Base-by-base conservation (phyloP, 2,888 invertebrate genomes). In the Monochamus alternatus region DNA sequence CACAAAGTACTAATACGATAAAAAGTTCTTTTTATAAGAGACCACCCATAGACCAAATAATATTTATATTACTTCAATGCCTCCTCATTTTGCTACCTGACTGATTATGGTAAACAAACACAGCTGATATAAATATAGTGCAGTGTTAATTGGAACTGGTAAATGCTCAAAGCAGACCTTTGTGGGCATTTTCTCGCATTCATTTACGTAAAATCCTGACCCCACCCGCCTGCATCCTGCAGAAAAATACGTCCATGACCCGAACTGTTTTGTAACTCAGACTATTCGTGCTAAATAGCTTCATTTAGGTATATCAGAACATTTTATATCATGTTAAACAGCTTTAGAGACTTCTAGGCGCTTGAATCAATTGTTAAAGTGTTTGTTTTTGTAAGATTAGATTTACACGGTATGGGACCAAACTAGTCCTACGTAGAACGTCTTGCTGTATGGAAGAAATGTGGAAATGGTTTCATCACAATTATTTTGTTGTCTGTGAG, bases 331-430 rank as follows among this genome's bases (percentile, higher is more conserved):
- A 47, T 60, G 60, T 62, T 69, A 71, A 63, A 71, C 51, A 63
- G 71, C 71, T 73, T 60, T 73, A 63, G 66, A 59, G 22, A 67
- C 44, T 59, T 47, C 30, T 66, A 70, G 66, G 52, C 31, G 69
- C 68, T 75, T 72, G 72, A 51, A 55, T 12, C 63, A 72, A 67
- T 75, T 74, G 60, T 71, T 75, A 65, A 66, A 63, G 31, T 68
- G 44, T 75, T 69, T 70, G 38, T 67, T 65, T 51, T 69, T 70
- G 63, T 75, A 73, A 64, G 10, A 51, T 51, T 51, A 74, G 55
- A 59, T 71, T 74, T 78, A 80, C 77, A 81, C 70, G 76, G 80
- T 75, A 80, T 77, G 83, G 83, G 83, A 83, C 83, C 83, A 83
- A 81, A 73, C 74, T 83, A 82, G 83, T 81, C 83, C 83, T 81